Percentiles rank a stretch among this genome's conserved stretches.
phyloP scores from a whole-genome alignment of 2,113 vertebrate species.

The Rousettus leschenaultii region DNA sequence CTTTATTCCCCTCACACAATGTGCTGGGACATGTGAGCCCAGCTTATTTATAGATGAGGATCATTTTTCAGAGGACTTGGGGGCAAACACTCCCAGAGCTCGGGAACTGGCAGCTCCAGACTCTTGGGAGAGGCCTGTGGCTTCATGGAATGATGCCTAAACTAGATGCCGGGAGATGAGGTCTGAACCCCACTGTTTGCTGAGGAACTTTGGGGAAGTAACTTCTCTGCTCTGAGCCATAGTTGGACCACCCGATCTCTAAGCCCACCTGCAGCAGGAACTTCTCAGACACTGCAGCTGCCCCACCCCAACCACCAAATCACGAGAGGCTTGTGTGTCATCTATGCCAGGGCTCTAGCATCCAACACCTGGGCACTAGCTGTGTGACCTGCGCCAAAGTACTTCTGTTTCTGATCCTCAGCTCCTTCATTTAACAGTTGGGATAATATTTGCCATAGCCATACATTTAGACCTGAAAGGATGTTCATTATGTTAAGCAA shows the following conservation, averaged over 20 bases:
- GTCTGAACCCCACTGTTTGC: neutral
- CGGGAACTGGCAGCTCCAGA: slow-evolving; percentile 14
- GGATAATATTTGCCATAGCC: neutral
- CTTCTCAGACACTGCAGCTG: neutral
- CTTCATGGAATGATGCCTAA: neutral
- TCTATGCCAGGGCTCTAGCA: neutral
- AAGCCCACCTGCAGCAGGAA: neutral
- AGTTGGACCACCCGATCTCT: neutral
- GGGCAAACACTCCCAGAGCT: slow-evolving; percentile 37
- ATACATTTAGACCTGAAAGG: neutral
- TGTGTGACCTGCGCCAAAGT: neutral
- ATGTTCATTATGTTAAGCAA: neutral
- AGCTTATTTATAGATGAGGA: slow-evolving; percentile 66
- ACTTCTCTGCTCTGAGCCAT: neutral
- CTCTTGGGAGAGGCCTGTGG: slow-evolving; percentile 31
- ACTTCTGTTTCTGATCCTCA: neutral
- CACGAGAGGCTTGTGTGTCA: neutral
- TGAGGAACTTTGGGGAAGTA: neutral
- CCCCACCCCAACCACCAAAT: neutral
- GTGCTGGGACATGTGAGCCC: slow-evolving; percentile 57
- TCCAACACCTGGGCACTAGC: neutral
- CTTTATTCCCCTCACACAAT: slow-evolving; percentile 65
- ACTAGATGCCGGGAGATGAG: neutral
- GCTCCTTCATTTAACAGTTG: neutral
- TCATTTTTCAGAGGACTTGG: slow-evolving; percentile 71